phyloP scores from a whole-genome alignment of 2,797 vertebrate species.

The Varecia variegata region DNA sequence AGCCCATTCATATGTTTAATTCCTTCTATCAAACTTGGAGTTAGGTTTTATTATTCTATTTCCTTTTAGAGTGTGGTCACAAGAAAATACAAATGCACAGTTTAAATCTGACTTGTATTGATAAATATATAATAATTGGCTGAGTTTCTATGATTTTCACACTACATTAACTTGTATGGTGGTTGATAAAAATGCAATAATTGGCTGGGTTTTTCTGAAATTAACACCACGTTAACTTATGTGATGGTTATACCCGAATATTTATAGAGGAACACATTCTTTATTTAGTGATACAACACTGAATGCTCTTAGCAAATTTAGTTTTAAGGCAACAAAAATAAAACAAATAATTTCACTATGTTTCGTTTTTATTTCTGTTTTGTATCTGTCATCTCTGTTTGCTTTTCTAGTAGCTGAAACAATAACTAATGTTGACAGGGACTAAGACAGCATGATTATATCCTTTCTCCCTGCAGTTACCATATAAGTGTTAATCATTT shows the following conservation, averaged over 20 bases:
- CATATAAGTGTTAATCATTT: conserved; percentile 45
- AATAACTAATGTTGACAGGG: conserved; percentile 39
- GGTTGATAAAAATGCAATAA: conserved; percentile 58
- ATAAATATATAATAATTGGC: conserved; percentile 61
- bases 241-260: background rate
- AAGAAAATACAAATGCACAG: conserved; percentile 33
- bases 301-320: conserved; percentile 17
- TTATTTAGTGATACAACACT: background rate
- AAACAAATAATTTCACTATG: background rate
- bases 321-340: background rate
- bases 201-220: conserved; percentile 47
- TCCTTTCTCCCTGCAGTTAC: conserved; percentile 13
- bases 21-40: conserved; percentile 37
- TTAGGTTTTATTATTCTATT: conserved; percentile 45
- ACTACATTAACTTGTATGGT: background rate
- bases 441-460: conserved; percentile 45
- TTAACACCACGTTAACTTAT: conserved; percentile 28
- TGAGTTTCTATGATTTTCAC: conserved; percentile 52
- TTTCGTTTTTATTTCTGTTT: conserved; percentile 35
- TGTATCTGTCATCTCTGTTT: background rate
- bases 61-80: conserved; percentile 18
- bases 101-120: conserved; percentile 43
- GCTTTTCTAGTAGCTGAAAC: conserved; percentile 10
- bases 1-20: conserved; percentile 36
- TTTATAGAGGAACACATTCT: conserved; percentile 22